phyloP scores from a whole-genome alignment of 1,140 invertebrate genomes.

The Neoseiulus cucumeris region DNA sequence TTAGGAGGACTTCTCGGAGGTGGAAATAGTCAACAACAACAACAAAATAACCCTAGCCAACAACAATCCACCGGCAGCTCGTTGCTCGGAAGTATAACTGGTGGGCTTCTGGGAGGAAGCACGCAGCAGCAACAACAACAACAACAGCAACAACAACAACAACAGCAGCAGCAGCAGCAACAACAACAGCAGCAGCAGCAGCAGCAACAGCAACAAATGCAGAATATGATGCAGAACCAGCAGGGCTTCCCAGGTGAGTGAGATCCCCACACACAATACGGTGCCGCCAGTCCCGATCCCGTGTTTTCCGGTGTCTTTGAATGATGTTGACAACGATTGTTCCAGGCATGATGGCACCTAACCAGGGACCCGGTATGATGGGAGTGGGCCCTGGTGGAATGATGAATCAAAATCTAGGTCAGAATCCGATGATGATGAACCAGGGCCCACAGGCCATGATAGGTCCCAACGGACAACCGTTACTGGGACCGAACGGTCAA shows the following conservation, averaged over 20 bases:
- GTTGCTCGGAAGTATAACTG: conserved; percentile 4
- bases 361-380: conserved; percentile 1
- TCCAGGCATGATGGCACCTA: neutral
- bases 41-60: neutral
- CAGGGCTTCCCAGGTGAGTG: conserved; percentile 5
- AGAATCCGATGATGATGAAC: neutral
- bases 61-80: conserved; percentile 2
- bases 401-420: neutral
- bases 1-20: conserved; percentile 9
- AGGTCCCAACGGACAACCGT: neutral
- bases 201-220: too few species aligned
- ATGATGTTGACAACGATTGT: too few species aligned
- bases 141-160: conserved; percentile 9
- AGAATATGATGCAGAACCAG: conserved; percentile 5
- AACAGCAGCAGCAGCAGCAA: neutral
- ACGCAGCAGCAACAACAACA: conserved; percentile 11
- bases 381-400: neutral
- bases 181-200: conserved; percentile 7
- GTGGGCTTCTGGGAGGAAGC: conserved; percentile 10
- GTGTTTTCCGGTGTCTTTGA: too few species aligned
- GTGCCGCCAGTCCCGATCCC: too few species aligned
- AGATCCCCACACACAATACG: too few species aligned
- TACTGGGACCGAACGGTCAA: conserved; percentile 4
- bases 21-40: neutral
- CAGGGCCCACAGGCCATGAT: neutral